A percentile compares a stretch with the other conserved stretches of the same genome.
Conservation (phyloP, 37 sponge, comb jelly and placozoan species). For the Tethya wilhelma region DNA sequence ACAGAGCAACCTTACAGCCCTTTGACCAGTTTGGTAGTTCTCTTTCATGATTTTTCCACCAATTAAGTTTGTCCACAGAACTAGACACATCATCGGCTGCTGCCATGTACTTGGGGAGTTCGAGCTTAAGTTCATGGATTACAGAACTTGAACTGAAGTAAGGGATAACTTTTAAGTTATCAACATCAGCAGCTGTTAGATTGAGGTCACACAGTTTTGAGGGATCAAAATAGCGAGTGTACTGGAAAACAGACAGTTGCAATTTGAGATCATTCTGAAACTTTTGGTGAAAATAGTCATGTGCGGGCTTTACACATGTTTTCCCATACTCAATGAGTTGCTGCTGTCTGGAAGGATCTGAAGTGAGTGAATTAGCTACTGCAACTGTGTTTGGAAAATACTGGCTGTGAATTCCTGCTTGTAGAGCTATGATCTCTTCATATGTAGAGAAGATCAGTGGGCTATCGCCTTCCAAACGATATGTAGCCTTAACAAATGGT, state of each 20-base stretch:
- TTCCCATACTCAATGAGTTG: background rate
- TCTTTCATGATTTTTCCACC: background rate
- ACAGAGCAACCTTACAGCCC: background rate
- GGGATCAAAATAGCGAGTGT: constrained; percentile 3
- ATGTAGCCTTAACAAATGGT: constrained; percentile 38
- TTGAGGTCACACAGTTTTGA: background rate
- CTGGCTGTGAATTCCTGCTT: background rate
- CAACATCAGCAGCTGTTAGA: background rate
- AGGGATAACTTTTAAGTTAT: background rate
- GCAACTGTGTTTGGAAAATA: background rate
- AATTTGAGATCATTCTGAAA: background rate
- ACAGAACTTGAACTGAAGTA: background rate
- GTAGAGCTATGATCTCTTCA: constrained; percentile 4
- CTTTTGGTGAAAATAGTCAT: background rate
- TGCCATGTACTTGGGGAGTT: background rate
- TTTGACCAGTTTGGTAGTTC: constrained; percentile 9
- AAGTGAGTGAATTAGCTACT: background rate
- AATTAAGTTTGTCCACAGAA: background rate
- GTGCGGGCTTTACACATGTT: background rate
- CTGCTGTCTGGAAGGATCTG: background rate
- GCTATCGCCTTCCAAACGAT: constrained; percentile 50
- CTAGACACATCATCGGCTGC: background rate
- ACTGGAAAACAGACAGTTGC: background rate
- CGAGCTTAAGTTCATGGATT: background rate
- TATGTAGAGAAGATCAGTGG: constrained; percentile 6